Evolutionary conservation across 1,140 invertebrate species (phyloP).

Genomic region (Ectropis grisescens): DNA sequence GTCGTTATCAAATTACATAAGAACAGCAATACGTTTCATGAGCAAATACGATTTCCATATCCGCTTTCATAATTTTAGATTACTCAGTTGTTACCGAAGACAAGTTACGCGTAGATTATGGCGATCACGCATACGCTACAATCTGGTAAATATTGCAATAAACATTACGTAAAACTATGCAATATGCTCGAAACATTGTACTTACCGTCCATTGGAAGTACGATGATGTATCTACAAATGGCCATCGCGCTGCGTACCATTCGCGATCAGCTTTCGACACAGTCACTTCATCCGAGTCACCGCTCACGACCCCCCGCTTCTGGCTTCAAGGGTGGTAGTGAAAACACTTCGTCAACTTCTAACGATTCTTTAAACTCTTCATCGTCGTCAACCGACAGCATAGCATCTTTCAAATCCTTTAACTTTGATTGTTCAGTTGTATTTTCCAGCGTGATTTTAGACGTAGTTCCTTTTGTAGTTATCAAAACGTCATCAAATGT

Average conservation of each 20-base stretch:
- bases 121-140: constrained; percentile 18
- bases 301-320: constrained; percentile 18
- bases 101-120: constrained; percentile 13
- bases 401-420: constrained; percentile 48
- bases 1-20: constrained; percentile 7
- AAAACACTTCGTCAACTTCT: constrained; percentile 60
- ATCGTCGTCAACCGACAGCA: constrained; percentile 55
- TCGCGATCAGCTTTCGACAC: constrained; percentile 43
- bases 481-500: constrained; percentile 46
- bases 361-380: constrained; percentile 60
- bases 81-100: constrained; percentile 16
- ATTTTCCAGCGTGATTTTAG: constrained; percentile 26
- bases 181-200: too few relatives aligned
- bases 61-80: constrained; percentile 23
- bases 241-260: constrained; percentile 68
- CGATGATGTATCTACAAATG: constrained; percentile 74
- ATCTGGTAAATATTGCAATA: constrained; percentile 1
- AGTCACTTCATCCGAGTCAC: constrained; percentile 53
- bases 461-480: constrained; percentile 38
- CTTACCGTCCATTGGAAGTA: constrained; percentile 77
- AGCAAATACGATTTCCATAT: constrained; percentile 8
- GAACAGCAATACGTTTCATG: constrained; percentile 7
- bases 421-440: constrained; percentile 29
- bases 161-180: too few relatives aligned
- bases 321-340: constrained; percentile 44